Conservation (phyloP, 53 echinoderm and acorn worm species). For the Crossaster papposus region DNA sequence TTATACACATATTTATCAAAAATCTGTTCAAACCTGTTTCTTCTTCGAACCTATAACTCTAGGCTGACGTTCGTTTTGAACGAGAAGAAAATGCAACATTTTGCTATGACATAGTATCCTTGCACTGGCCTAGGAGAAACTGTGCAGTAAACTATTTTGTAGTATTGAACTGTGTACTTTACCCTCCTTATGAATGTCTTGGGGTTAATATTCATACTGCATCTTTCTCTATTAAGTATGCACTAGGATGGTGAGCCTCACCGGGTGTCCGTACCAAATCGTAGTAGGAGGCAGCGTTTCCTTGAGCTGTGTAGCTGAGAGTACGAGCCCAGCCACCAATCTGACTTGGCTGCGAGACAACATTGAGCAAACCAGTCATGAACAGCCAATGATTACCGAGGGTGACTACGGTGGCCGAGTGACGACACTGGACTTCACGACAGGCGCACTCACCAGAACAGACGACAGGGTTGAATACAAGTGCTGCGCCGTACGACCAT, state of each 20-base stretch:
- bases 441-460: background rate
- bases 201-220: too few species aligned
- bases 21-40: too few species aligned
- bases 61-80: too few species aligned
- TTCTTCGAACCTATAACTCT: too few species aligned
- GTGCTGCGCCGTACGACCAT: background rate
- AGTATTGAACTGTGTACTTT: too few species aligned
- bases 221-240: background rate
- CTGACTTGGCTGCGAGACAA: constrained; percentile 9
- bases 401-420: background rate
- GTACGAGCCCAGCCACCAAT: background rate
- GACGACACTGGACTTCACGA: background rate
- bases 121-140: too few species aligned
- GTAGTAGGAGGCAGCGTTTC: background rate
- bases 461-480: background rate
- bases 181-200: too few species aligned
- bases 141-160: too few species aligned
- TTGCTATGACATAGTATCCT: too few species aligned
- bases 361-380: background rate
- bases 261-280: background rate
- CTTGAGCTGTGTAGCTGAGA: background rate
- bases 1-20: too few species aligned
- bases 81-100: too few species aligned
- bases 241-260: background rate
- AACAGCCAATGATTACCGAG: background rate